Evolutionary conservation across 2,113 vertebrate species (phyloP).

Genomic region (Tretioscincus oriximinensis): DNA sequence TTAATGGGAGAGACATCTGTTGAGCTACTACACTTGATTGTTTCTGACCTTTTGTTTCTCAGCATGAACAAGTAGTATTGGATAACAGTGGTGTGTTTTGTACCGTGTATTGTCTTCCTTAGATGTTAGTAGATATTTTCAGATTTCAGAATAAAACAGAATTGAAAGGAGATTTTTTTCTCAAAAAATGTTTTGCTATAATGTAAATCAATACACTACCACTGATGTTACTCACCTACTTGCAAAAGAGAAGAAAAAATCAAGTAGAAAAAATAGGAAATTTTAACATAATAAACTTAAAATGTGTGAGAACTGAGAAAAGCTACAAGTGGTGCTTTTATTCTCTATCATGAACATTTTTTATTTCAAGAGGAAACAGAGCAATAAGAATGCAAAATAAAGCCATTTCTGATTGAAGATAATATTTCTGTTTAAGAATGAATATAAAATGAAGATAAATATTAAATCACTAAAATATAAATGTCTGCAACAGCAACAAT

Average conservation of each 20-base stretch:
- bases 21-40: conserved; percentile 71
- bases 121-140: conserved; percentile 64
- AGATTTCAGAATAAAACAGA: conserved; percentile 55
- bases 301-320: background rate
- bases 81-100: conserved; percentile 73
- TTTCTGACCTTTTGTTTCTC: conserved; percentile 76
- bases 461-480: conserved; percentile 21
- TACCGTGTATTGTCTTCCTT: conserved; percentile 73
- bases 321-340: background rate
- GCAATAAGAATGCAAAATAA: background rate
- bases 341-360: conserved; percentile 4
- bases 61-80: conserved; percentile 78
- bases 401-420: conserved; percentile 12
- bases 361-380: conserved; percentile 5
- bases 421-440: conserved; percentile 29
- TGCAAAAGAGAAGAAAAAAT: conserved; percentile 7
- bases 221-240: conserved; percentile 40
- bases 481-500: background rate
- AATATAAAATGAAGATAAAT: conserved; percentile 23
- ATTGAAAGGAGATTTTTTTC: conserved; percentile 60
- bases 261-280: background rate
- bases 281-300: conserved; percentile 24
- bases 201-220: conserved; percentile 47
- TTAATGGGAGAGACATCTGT: conserved; percentile 68
- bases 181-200: conserved; percentile 43